These are phyloP conservation scores for Carabus problematicus DNA, from an alignment of 2,888 invertebrate species.

Conservation along the genomic window DNA sequence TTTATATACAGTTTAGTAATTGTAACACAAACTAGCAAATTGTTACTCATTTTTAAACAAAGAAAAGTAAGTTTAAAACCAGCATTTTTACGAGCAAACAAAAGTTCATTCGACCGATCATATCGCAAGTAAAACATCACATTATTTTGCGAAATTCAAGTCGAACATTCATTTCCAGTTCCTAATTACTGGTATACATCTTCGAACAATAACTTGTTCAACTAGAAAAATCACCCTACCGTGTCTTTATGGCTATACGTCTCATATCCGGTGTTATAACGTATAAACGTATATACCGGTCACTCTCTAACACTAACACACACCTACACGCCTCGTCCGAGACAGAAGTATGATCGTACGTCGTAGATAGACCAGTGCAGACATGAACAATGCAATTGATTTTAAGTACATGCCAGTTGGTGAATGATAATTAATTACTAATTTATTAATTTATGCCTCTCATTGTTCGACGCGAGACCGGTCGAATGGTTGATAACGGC, in stretches of 20 bases:
- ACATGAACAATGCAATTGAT: conserved; percentile 55
- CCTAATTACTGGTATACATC: neutral
- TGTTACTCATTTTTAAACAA: conserved; percentile 28
- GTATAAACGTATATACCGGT: neutral
- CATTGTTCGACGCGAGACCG: conserved; percentile 59
- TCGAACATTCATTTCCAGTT: conserved; percentile 13
- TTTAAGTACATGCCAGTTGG: conserved; percentile 59
- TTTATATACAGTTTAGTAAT: too few species aligned
- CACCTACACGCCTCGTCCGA: neutral
- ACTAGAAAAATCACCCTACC: conserved; percentile 49
- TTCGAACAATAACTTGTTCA: conserved; percentile 28
- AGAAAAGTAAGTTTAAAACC: conserved; percentile 34
- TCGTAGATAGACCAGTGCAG: conserved; percentile 21
- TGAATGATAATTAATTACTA: conserved; percentile 59
- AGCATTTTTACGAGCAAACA: conserved; percentile 32
- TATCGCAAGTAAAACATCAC: conserved; percentile 39
- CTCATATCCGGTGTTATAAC: conserved; percentile 55
- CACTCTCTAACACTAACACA: conserved; percentile 17
- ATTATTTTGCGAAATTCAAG: conserved; percentile 40
- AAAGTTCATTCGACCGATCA: conserved; percentile 40
- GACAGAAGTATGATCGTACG: conserved; percentile 11
- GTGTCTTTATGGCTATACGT: conserved; percentile 56
- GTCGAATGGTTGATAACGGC: conserved; percentile 60
- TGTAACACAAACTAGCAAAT: too few species aligned
- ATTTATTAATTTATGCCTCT: conserved; percentile 62